A percentile compares a stretch with the other conserved stretches of the same genome.
Evolutionary conservation across 2,888 invertebrate genomes (phyloP).

Genomic region (Lissonota sp.): DNA sequence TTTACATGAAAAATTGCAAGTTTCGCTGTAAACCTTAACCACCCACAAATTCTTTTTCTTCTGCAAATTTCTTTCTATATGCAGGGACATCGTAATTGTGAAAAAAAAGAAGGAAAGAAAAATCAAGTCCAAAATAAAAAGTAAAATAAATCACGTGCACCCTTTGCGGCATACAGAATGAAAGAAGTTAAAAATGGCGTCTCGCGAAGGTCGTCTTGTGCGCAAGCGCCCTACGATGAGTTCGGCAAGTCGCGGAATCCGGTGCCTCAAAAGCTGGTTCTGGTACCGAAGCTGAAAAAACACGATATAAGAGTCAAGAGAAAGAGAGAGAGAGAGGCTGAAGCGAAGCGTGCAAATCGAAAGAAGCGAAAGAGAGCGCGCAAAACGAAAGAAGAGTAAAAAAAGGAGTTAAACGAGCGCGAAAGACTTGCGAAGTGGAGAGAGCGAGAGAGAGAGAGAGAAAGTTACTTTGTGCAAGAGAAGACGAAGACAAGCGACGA

Average conservation of each 20-base stretch:
- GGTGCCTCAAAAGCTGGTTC: slow-evolving; percentile 36
- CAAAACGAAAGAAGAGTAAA: slow-evolving; percentile 55
- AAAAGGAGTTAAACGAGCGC: slow-evolving; percentile 36
- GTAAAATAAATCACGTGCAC: not conserved
- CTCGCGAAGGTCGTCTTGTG: slow-evolving; percentile 34
- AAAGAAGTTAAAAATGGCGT: slow-evolving; percentile 42
- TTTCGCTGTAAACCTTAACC: too few relatives aligned
- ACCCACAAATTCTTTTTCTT: too few relatives aligned
- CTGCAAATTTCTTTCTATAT: too few relatives aligned
- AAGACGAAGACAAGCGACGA: slow-evolving; percentile 42
- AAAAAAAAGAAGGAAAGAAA: slow-evolving; percentile 12
- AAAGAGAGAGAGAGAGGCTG: slow-evolving; percentile 60
- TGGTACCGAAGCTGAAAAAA: slow-evolving; percentile 43
- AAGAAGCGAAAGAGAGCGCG: slow-evolving; percentile 55
- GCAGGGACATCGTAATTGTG: slow-evolving; percentile 4
- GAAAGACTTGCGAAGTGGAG: slow-evolving; percentile 7
- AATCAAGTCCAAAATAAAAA: not conserved
- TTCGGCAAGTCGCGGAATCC: slow-evolving; percentile 41
- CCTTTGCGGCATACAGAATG: not conserved
- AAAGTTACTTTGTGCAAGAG: slow-evolving; percentile 41
- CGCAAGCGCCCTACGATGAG: slow-evolving; percentile 18
- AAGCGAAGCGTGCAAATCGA: slow-evolving; percentile 65
- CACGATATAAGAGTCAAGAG: slow-evolving; percentile 51
- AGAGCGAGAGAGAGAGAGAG: slow-evolving; percentile 37
- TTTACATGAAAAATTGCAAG: too few relatives aligned